A percentile compares a stretch with the other conserved stretches of the same genome.
Conservation (phyloP, 2,113 vertebrate species). For the Tychaedon coryphoeus region DNA sequence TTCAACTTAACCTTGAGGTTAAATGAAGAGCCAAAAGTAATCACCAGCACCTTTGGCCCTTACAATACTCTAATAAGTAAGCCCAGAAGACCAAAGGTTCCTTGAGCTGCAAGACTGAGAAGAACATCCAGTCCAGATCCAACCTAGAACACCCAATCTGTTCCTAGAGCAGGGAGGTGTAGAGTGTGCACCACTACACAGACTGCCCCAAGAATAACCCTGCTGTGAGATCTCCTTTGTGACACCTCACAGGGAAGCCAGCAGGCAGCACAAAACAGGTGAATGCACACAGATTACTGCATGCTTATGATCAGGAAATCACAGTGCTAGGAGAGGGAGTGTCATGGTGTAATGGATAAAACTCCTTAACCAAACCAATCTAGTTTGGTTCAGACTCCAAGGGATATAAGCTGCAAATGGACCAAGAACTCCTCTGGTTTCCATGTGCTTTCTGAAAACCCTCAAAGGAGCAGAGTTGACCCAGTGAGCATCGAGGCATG, state of each 20-base stretch:
- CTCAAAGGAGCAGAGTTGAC: background rate
- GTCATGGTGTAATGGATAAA: too few species aligned
- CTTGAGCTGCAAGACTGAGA: background rate
- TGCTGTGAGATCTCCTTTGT: background rate
- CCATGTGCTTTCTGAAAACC: background rate
- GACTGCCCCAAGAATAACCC: background rate
- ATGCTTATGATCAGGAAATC: background rate
- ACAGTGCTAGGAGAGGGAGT: background rate
- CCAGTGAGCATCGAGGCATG: background rate
- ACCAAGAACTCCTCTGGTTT: background rate
- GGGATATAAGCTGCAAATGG: background rate
- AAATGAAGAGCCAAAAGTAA: background rate
- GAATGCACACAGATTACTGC: background rate
- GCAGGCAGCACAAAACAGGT: background rate
- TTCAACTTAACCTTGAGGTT: background rate
- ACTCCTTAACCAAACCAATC: fast-evolving
- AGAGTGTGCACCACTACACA: background rate
- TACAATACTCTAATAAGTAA: background rate
- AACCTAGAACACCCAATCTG: background rate
- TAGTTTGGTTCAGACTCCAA: background rate
- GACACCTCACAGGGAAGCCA: background rate
- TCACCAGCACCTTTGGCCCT: background rate
- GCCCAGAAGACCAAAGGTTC: background rate
- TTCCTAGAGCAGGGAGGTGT: background rate
- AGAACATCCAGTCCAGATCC: background rate